phyloP scores from a whole-genome alignment of 1,140 invertebrate species.

The Lasioglossum baleicum region DNA sequence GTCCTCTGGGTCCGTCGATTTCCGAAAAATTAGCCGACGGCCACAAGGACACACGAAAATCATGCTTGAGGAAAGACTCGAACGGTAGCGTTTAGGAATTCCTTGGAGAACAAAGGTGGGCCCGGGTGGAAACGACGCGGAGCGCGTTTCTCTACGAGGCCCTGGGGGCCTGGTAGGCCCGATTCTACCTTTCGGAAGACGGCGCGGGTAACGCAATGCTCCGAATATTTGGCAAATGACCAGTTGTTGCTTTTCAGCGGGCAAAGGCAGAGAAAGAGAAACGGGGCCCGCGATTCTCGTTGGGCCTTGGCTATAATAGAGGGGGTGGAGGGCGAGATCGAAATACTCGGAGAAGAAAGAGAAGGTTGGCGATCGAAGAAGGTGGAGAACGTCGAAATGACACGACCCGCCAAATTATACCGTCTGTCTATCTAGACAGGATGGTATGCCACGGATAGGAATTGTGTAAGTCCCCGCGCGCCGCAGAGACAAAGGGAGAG shows the following conservation, averaged over 20 bases:
- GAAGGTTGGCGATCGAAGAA: conserved; percentile 32
- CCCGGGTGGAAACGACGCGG: not conserved
- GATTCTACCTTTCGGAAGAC: conserved; percentile 29
- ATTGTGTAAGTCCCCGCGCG: conserved; percentile 22
- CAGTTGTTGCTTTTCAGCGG: conserved; percentile 45
- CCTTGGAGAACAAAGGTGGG: not conserved
- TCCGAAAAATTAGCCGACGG: not conserved
- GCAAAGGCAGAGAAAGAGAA: conserved; percentile 31
- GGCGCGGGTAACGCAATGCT: conserved; percentile 70
- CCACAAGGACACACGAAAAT: not conserved
- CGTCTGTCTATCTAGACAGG: conserved; percentile 59
- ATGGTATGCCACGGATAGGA: conserved; percentile 48
- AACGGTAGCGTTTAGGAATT: conserved; percentile 12
- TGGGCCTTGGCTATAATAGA: conserved; percentile 60
- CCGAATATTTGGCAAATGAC: conserved; percentile 77
- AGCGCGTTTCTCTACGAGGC: conserved; percentile 43
- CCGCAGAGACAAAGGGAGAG: conserved; percentile 42
- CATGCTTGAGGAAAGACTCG: no score
- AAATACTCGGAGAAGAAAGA: conserved; percentile 37
- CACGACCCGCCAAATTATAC: conserved; percentile 64
- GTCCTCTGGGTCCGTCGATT: not conserved
- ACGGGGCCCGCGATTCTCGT: conserved; percentile 61
- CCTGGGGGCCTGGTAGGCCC: conserved; percentile 43
- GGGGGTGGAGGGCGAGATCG: not conserved
- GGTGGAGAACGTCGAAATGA: conserved; percentile 55